phyloP scores from a whole-genome alignment of 2,113 vertebrate species.

The Bothrops jararaca region DNA sequence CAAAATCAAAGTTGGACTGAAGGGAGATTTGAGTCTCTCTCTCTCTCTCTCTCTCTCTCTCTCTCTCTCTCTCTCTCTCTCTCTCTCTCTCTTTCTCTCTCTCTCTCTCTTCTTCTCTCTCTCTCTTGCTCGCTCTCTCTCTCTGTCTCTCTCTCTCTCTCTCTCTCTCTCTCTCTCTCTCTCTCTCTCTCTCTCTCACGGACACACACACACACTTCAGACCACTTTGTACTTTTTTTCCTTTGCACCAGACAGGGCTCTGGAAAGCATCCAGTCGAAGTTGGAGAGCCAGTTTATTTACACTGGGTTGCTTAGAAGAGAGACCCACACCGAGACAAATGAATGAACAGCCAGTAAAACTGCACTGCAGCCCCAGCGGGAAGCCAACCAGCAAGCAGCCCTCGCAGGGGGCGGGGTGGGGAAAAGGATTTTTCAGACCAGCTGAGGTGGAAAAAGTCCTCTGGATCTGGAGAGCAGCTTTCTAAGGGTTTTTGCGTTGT shows the following conservation, averaged over 20 bases:
- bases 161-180: too few relatives aligned
- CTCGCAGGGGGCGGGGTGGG: accelerated
- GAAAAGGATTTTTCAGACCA: not conserved
- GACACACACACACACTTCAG: not conserved
- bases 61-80: not conserved
- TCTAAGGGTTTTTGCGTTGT: accelerated
- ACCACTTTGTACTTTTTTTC: not conserved
- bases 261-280: not conserved
- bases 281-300: not conserved
- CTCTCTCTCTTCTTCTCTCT: too few relatives aligned
- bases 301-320: not conserved
- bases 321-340: not conserved
- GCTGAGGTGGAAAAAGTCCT: not conserved
- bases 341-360: not conserved
- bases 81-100: too few relatives aligned
- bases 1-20: too few relatives aligned
- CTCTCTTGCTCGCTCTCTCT: too few relatives aligned
- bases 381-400: not conserved
- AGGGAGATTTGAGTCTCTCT: too few relatives aligned
- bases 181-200: not conserved
- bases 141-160: too few relatives aligned
- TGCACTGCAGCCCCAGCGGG: too few relatives aligned
- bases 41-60: not conserved
- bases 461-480: not conserved
- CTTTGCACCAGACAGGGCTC: not conserved